Evolutionary conservation across 2,888 invertebrate genomes (phyloP), one percentile per base, ranked within the genome.

Genomic region (Xylocampa areola): DNA sequence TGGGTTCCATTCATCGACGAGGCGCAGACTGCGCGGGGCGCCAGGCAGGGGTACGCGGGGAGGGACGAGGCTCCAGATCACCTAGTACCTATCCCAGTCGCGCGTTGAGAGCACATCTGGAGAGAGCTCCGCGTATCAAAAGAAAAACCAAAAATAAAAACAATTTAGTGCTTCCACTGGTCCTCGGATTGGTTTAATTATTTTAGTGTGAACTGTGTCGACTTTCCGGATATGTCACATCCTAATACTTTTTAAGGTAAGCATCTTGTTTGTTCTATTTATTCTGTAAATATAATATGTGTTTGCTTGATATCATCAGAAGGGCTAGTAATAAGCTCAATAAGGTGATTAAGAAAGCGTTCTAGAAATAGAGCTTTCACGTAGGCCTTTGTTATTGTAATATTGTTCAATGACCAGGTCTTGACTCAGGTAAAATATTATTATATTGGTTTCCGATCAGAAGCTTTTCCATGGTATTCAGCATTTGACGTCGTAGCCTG

Each of bases 1-100:
- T 70, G 80, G 74, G 73, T 45, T 87, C 84, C 93, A 94, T 94
- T 94, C 93, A 94, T 94, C 85, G 90, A 89, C 78, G 77, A 72
- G 77, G 82, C 84, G 84, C 87, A 89, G 88, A 87, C 86, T 84
- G 91, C 89, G 91, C 89, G 91, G 87, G 84, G 68, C 73, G 79
- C 61, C 55, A 58, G 65, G 49, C 70, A 57, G 70, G 76, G 60
- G 61, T 63, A 66, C 74, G 60, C 75, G 64, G 63, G 70, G 77
- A 68, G 72, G 74, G 55, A 62, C 65, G 70, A 79, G 82, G 81
- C 78, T 81, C 82, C 84, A 85, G 86, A 86, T 84, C 80, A 77
- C 81, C 87, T 86, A 90, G 88, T 88, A 82, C 82, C 84, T 82
- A 79, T 76, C 82, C 77, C 78, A 81, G 76, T 77, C 76, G 65